phyloP scores from a whole-genome alignment of 2,113 vertebrate species.

The Dolichotis patagonum region DNA sequence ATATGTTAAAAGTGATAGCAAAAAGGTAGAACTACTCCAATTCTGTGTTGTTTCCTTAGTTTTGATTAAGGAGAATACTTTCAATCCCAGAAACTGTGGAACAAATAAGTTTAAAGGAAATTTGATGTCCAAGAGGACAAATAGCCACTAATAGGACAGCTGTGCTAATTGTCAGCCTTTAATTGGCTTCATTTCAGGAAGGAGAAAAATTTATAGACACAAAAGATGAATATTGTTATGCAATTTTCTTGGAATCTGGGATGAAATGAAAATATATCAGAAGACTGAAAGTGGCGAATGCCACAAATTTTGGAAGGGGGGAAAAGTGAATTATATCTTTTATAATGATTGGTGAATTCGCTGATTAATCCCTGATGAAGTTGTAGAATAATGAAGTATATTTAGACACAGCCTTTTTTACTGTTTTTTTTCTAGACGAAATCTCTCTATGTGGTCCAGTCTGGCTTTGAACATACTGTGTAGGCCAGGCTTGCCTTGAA shows the following conservation, averaged over 20 bases:
- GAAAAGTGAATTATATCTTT: slow-evolving; percentile 37
- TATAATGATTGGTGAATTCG: neutral
- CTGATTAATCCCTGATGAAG: neutral
- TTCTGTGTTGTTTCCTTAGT: neutral
- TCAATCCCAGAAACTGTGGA: neutral
- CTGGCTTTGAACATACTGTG: no score
- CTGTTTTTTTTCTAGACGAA: neutral
- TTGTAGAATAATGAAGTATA: neutral
- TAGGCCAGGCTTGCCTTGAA: neutral
- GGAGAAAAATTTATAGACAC: neutral
- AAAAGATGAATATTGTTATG: neutral
- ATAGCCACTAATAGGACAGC: neutral
- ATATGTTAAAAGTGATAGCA: neutral
- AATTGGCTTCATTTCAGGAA: neutral
- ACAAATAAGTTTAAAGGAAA: neutral
- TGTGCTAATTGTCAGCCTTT: neutral
- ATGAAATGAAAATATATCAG: neutral
- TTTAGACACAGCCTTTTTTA: neutral
- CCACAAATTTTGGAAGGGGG: slow-evolving; percentile 5
- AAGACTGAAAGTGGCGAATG: neutral
- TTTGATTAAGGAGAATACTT: slow-evolving; percentile 46
- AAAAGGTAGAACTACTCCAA: neutral
- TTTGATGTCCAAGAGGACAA: neutral
- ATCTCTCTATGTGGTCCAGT: neutral
- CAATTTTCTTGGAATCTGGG: neutral